phyloP scores from a whole-genome alignment of 1,140 invertebrate genomes.

The Venturia canescens region DNA sequence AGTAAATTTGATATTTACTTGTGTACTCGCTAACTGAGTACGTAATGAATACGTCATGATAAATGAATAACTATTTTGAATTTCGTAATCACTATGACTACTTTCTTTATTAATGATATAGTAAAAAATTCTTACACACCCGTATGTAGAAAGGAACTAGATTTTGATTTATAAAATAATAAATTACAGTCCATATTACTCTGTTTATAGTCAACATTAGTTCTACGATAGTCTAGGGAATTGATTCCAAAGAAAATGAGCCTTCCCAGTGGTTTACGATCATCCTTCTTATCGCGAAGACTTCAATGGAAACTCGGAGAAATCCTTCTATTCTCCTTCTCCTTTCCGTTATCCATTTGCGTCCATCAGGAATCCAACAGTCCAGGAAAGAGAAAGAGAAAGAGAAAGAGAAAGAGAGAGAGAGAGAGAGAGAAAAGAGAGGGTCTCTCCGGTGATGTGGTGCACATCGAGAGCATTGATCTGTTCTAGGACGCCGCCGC shows the following conservation, averaged over 20 bases:
- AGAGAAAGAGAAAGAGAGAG: not conserved
- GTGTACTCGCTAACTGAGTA: too few relatives aligned
- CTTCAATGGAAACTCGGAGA: constrained; percentile 14
- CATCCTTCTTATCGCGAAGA: constrained; percentile 11
- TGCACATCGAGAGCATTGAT: constrained; percentile 36
- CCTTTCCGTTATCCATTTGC: not conserved
- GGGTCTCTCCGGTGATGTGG: not conserved
- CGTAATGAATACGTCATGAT: too few relatives aligned
- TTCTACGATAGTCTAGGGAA: not conserved
- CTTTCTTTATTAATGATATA: too few relatives aligned
- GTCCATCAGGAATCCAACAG: constrained; percentile 1
- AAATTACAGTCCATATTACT: too few relatives aligned
- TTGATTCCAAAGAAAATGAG: too few relatives aligned
- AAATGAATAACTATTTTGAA: too few relatives aligned
- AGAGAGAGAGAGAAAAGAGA: not conserved
- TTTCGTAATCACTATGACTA: too few relatives aligned
- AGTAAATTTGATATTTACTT: too few relatives aligned
- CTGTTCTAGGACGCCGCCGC: constrained; percentile 31
- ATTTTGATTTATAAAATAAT: too few relatives aligned
- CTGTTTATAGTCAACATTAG: not conserved
- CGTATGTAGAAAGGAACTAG: too few relatives aligned
- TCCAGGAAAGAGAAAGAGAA: not conserved
- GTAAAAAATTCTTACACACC: too few relatives aligned
- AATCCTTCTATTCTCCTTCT: not conserved
- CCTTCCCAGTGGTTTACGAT: not conserved